Evolutionary conservation across 2,797 vertebrate genomes (phyloP).

Genomic region (Sebastes glaucus): DNA sequence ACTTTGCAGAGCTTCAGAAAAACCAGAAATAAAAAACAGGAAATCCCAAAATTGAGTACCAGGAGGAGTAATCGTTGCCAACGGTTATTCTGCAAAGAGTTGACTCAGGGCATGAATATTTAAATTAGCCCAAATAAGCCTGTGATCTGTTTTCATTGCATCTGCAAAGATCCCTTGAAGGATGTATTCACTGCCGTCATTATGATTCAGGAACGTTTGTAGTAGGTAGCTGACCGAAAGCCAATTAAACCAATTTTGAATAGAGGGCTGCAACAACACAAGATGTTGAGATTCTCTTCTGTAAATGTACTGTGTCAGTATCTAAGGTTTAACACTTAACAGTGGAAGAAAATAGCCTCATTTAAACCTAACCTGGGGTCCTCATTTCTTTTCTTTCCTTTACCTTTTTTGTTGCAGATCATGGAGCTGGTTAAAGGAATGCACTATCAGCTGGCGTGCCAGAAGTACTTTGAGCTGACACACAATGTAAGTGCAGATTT

Average conservation of each 20-base stretch:
- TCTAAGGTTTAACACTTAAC: background rate
- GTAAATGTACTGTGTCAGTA: background rate
- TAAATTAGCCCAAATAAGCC: conserved; percentile 29
- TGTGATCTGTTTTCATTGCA: conserved; percentile 41
- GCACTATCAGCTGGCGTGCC: conserved; percentile 98
- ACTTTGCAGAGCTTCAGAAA: conserved; percentile 1
- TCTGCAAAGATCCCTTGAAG: conserved; percentile 30
- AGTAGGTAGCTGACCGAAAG: conserved; percentile 18
- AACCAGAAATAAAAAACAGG: background rate
- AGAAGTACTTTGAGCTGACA: conserved; percentile 97
- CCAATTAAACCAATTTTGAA: conserved; percentile 19
- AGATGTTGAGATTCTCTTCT: background rate
- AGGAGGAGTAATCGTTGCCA: conserved; percentile 7
- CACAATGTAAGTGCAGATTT: conserved; percentile 90
- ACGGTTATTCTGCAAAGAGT: conserved; percentile 7
- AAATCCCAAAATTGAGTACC: background rate
- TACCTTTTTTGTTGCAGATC: conserved; percentile 81
- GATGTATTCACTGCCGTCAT: conserved; percentile 28
- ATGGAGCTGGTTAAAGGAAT: conserved; percentile 97
- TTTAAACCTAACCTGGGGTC: background rate
- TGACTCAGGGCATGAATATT: conserved; percentile 40
- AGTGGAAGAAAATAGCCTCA: background rate
- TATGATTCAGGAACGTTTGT: conserved; percentile 20
- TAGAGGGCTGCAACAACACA: background rate
- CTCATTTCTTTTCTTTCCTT: background rate